These are phyloP conservation scores for Junonia oenone DNA, from an alignment of 2,888 invertebrate genomes.

Conservation along the genomic window DNA sequence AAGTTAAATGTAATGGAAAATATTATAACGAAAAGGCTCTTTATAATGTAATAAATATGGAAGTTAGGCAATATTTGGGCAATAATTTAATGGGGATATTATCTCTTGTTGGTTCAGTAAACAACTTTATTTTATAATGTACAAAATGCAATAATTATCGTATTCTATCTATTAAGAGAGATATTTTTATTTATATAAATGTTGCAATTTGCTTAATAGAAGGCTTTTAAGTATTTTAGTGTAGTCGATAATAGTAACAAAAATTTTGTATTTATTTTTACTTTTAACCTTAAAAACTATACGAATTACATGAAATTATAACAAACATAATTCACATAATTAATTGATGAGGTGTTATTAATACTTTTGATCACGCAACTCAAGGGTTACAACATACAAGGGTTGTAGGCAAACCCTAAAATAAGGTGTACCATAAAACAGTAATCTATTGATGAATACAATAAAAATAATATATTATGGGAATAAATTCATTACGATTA, in stretches of 20 bases:
- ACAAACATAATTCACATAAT: constrained; percentile 19
- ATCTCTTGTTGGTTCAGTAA: background rate
- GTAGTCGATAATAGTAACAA: background rate
- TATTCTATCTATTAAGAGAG: no score
- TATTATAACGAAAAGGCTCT: background rate
- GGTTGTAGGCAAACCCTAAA: background rate
- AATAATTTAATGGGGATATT: background rate
- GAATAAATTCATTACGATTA: no score
- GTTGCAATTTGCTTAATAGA: no score
- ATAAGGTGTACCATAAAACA: background rate
- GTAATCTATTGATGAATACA: background rate
- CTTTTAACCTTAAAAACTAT: background rate
- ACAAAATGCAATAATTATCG: no score
- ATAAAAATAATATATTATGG: no score
- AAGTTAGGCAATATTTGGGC: background rate
- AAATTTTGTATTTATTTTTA: background rate
- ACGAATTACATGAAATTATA: constrained; percentile 15
- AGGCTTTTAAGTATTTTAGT: background rate
- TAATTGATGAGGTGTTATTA: constrained; percentile 23
- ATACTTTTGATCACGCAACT: constrained; percentile 26
- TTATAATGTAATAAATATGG: background rate
- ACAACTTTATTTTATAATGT: no score
- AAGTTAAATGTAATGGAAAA: background rate
- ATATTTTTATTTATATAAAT: no score
- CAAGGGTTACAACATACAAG: no score